Evolutionary conservation across 2,113 vertebrate species (phyloP).

Genomic region (Ictalurus punctatus): DNA sequence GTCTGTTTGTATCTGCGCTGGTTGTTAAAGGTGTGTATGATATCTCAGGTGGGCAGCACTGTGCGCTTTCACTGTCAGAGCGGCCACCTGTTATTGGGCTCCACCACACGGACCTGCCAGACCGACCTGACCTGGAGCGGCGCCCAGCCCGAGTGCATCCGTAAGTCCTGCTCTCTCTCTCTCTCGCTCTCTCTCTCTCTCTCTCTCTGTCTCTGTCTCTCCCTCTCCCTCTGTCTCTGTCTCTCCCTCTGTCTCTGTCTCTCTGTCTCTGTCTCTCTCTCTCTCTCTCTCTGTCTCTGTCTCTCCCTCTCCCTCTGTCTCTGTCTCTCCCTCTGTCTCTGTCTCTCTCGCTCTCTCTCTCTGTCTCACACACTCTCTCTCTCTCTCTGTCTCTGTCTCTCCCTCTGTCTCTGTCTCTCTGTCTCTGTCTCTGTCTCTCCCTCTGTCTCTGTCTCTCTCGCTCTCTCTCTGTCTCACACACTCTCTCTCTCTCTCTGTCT

Average conservation of each 20-base stretch:
- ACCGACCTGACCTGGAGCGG: conserved; percentile 96
- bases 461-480: not conserved
- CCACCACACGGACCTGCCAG: conserved; percentile 89
- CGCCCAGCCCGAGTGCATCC: conserved; percentile 83
- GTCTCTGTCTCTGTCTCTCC: not conserved
- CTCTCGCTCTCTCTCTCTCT: not conserved
- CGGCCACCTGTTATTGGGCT: conserved; percentile 92
- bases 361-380: not conserved
- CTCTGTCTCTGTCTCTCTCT: not conserved
- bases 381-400: not conserved
- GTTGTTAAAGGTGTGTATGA: conserved; percentile 13
- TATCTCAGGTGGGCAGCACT: conserved; percentile 80
- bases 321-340: not conserved
- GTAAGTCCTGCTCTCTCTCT: conserved; percentile 75
- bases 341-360: not conserved
- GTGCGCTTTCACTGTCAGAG: conserved; percentile 92
- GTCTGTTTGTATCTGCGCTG: not conserved
- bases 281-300: not conserved
- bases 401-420: not conserved
- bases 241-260: too few species aligned
- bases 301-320: not conserved
- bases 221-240: not conserved
- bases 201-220: not conserved
- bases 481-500: not conserved
- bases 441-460: not conserved